phyloP scores from a whole-genome alignment of 2,888 invertebrate genomes.

The Coenonympha arcania region DNA sequence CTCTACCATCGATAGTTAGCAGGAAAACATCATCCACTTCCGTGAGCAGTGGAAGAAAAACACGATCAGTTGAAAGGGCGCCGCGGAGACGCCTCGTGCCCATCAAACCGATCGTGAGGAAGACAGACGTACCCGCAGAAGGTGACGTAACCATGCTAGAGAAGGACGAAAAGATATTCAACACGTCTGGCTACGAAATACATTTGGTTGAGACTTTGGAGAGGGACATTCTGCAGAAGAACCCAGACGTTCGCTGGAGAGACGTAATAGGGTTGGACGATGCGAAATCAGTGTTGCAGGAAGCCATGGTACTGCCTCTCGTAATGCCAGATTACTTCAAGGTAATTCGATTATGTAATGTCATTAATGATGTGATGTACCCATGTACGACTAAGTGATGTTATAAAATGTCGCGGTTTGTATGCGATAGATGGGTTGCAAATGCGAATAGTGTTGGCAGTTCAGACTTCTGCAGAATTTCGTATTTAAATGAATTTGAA shows the following conservation, averaged over 20 bases:
- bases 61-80: conserved; percentile 64
- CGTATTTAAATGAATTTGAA: no score
- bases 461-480: no score
- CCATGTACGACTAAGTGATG: no score
- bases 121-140: conserved; percentile 55
- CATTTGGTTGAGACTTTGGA: conserved; percentile 88
- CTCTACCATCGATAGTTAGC: conserved; percentile 76
- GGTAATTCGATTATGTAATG: conserved; percentile 44
- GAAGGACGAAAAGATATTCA: conserved; percentile 73
- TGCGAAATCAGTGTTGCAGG: conserved; percentile 84
- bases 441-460: no score
- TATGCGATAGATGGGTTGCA: no score
- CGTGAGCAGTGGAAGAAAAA: conserved; percentile 54
- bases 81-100: conserved; percentile 51
- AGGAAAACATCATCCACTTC: conserved; percentile 70
- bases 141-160: conserved; percentile 55
- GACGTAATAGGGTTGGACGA: conserved; percentile 83
- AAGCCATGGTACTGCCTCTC: conserved; percentile 89
- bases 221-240: conserved; percentile 86
- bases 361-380: no score
- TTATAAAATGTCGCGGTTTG: no score
- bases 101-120: conserved; percentile 51
- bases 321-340: conserved; percentile 93
- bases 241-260: conserved; percentile 87
- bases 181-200: conserved; percentile 80